phyloP scores from a whole-genome alignment of 2,113 vertebrate species.

The Mohoua ochrocephala region DNA sequence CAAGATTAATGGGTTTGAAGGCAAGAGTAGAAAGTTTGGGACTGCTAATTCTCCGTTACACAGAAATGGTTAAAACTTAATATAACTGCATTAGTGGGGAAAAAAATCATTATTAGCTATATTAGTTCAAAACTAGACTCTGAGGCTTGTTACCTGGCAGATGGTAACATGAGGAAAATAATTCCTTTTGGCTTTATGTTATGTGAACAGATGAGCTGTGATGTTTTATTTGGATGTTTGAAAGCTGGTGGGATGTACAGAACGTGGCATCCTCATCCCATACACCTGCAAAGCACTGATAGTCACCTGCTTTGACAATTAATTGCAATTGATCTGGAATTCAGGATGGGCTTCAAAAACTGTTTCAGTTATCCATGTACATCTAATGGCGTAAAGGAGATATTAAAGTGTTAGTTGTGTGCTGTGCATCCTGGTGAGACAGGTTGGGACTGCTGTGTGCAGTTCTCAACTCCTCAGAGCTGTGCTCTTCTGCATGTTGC shows the following conservation, averaged over 20 bases:
- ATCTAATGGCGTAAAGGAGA: neutral
- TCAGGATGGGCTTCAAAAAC: neutral
- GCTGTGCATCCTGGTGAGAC: neutral
- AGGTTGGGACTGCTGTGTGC: neutral
- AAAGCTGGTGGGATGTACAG: neutral
- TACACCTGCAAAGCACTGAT: neutral
- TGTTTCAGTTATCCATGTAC: neutral
- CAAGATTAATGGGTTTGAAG: neutral
- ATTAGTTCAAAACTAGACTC: neutral
- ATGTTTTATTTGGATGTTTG: neutral
- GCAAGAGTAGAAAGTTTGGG: neutral
- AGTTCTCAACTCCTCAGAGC: neutral
- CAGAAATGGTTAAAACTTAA: neutral
- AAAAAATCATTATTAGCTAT: neutral
- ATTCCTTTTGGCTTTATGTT: neutral
- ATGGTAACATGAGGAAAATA: neutral
- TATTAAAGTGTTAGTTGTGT: neutral
- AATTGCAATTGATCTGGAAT: neutral
- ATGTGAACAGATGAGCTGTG: neutral
- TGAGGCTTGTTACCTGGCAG: neutral
- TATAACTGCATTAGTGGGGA: neutral
- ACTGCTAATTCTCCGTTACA: neutral
- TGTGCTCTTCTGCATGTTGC: neutral
- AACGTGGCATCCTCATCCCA: neutral
- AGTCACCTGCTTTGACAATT: neutral